Evolutionary conservation across 2,113 vertebrate species (phyloP), one percentile per base, ranked within the genome.

Genomic region (Prunella fulvescens): DNA sequence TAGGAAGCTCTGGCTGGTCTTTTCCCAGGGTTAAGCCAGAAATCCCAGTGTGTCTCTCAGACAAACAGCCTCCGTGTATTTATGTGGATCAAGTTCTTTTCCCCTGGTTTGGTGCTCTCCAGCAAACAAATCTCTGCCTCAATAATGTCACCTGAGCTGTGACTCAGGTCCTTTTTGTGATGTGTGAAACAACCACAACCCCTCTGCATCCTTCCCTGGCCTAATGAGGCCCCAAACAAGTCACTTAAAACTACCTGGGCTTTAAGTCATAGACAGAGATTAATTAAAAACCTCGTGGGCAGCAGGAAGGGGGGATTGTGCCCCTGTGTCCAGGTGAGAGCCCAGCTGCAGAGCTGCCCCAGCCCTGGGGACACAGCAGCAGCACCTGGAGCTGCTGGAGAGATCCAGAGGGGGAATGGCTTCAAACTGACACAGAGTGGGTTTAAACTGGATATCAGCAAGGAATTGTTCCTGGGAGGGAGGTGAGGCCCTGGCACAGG

Each of bases 361-460:
- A 26, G 57, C 40, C 58, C n/a, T 33, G 48, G 15, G 58, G 12
- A 4, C 45, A 22, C 26, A 78, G 54, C 54, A 69, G 3, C 0
- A 26, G 31, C 20, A 33, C 1, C 0, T 22, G 83, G 53, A 67
- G 17, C 51, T 42, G 72, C 79, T 58, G 65, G 20, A 58, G 45
- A 4, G 11, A 78, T 2, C 84, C 64, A 24, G 54, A 47, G 48
- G 33, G 9, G 7, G 4, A 69, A 54, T 16, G 40, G 54, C 14
- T 70, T 14, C n/a, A 7, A 9, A 62, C 7, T 39, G 11, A 4
- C 19, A 39, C 10, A 6, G 56, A 7, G 7, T 3, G 22, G n/a
- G 19, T 11, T 16, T 18, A 31, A 17, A 8, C 7, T 0, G 29
- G 48, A 18, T 56, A 22, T 6, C 0, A 1, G 42, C 24, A 11